These are phyloP conservation scores for Drosophila borealis DNA, from an alignment of 2,888 invertebrate genomes.

Conservation along the genomic window DNA sequence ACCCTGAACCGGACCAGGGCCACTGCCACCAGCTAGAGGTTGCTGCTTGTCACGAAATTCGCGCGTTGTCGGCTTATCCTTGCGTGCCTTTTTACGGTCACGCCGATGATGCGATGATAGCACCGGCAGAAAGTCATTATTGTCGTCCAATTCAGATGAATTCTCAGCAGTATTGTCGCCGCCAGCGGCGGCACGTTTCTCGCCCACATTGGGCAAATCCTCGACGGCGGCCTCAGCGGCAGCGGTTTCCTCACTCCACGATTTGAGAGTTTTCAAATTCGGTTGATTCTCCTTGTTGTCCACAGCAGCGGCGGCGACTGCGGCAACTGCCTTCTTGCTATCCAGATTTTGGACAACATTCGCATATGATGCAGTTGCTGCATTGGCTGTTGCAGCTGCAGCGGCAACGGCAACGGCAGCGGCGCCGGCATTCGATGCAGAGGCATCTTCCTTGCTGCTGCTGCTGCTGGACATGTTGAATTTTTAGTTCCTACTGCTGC, in stretches of 20 bases:
- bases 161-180: constrained; percentile 82
- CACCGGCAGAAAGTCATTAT: constrained; percentile 84
- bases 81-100: constrained; percentile 84
- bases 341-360: constrained; percentile 87
- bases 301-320: constrained; percentile 27
- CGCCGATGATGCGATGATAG: constrained; percentile 84
- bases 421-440: constrained; percentile 58
- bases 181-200: constrained; percentile 82
- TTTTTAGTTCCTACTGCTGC: constrained; percentile 24
- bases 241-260: constrained; percentile 83
- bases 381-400: constrained; percentile 61
- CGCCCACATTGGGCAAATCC: constrained; percentile 81
- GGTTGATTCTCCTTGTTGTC: constrained; percentile 83
- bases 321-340: constrained; percentile 60
- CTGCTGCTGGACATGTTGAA: constrained; percentile 81
- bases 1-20: constrained; percentile 45
- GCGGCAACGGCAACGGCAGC: constrained; percentile 83
- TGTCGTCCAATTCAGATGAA: constrained; percentile 84
- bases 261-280: constrained; percentile 80
- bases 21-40: constrained; percentile 50
- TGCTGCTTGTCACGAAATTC: constrained; percentile 64
- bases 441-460: constrained; percentile 82
- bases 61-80: constrained; percentile 78
- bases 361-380: constrained; percentile 87
- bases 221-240: constrained; percentile 72